phyloP scores from a whole-genome alignment of 1,140 invertebrate species.

The Drosophila punjabiensis region DNA sequence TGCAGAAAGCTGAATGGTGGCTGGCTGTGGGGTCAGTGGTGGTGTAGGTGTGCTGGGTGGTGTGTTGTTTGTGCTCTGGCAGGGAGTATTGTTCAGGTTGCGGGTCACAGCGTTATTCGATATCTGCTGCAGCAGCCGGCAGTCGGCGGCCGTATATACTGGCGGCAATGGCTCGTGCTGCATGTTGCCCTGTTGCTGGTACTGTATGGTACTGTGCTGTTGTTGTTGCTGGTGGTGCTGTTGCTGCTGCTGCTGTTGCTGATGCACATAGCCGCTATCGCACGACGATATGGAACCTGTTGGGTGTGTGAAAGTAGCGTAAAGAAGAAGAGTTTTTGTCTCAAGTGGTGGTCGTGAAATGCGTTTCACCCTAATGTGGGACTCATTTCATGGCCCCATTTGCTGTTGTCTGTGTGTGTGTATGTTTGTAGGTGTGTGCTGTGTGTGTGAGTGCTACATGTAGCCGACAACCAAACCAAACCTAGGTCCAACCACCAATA shows the following conservation, averaged over 20 bases:
- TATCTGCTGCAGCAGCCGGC: slow-evolving; percentile 78
- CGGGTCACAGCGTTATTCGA: slow-evolving; percentile 82
- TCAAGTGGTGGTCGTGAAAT: slow-evolving; percentile 24
- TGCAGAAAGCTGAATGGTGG: slow-evolving; percentile 54
- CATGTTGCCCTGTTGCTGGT: slow-evolving; percentile 41
- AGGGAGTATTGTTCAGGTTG: slow-evolving; percentile 65
- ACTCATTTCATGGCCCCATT: slow-evolving; percentile 20
- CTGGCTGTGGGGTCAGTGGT: slow-evolving; percentile 45
- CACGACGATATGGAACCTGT: slow-evolving; percentile 92
- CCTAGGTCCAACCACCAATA: slow-evolving; percentile 64
- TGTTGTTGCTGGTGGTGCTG: slow-evolving; percentile 86
- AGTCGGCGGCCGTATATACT: slow-evolving; percentile 81
- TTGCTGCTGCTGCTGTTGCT: slow-evolving; percentile 73
- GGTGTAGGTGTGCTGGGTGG: slow-evolving; percentile 74
- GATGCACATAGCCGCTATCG: slow-evolving; percentile 93
- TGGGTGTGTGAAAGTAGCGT: slow-evolving; percentile 52
- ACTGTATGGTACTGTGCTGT: slow-evolving; percentile 40
- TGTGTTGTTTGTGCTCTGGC: slow-evolving; percentile 68
- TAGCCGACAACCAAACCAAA: slow-evolving; percentile 64
- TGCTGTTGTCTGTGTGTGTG: slow-evolving; percentile 7
- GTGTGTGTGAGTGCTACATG: slow-evolving; percentile 39
- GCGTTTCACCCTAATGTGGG: neutral
- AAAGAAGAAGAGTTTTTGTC: slow-evolving; percentile 39
- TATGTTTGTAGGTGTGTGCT: slow-evolving; percentile 30
- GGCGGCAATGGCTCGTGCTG: slow-evolving; percentile 68